A percentile compares a stretch with the other conserved stretches of the same genome.
phyloP scores from a whole-genome alignment of 1,140 invertebrate species.

The Hestina assimilis region DNA sequence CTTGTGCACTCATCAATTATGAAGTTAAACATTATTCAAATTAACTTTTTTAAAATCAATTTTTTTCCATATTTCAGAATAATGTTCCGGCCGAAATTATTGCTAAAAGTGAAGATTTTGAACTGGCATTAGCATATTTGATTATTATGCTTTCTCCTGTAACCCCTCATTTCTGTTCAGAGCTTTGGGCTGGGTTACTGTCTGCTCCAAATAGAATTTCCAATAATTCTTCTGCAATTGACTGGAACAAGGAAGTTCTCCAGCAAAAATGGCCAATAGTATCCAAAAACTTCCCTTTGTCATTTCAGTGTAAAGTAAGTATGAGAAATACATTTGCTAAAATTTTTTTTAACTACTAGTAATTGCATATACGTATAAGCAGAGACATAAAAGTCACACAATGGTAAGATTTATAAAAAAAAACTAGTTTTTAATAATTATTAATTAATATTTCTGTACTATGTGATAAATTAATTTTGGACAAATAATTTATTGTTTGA shows the following conservation, averaged over 20 bases:
- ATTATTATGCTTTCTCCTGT: constrained; percentile 93
- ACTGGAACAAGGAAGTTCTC: constrained; percentile 83
- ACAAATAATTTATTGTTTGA: no score
- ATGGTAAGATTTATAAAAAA: no score
- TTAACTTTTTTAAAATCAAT: constrained; percentile 1
- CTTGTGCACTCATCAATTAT: no score
- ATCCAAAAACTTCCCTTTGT: constrained; percentile 85
- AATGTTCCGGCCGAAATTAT: constrained; percentile 79
- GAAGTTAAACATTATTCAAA: background rate
- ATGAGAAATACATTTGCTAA: background rate
- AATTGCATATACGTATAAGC: no score
- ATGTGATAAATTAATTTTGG: no score
- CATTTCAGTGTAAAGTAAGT: constrained; percentile 81
- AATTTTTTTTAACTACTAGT: no score
- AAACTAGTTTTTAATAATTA: no score
- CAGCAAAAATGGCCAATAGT: constrained; percentile 90
- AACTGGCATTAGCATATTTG: constrained; percentile 86
- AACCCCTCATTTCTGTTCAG: constrained; percentile 93
- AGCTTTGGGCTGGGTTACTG: constrained; percentile 91
- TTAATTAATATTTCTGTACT: no score
- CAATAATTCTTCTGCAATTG: constrained; percentile 67
- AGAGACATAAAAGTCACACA: no score
- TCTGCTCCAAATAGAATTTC: constrained; percentile 79
- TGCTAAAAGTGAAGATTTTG: constrained; percentile 85
- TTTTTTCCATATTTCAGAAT: constrained; percentile 49